Percentiles rank a stretch among this genome's conserved stretches.
These are phyloP conservation scores for Struthidea cinerea DNA, from an alignment of 2,113 vertebrate genomes.

Conservation along the genomic window DNA sequence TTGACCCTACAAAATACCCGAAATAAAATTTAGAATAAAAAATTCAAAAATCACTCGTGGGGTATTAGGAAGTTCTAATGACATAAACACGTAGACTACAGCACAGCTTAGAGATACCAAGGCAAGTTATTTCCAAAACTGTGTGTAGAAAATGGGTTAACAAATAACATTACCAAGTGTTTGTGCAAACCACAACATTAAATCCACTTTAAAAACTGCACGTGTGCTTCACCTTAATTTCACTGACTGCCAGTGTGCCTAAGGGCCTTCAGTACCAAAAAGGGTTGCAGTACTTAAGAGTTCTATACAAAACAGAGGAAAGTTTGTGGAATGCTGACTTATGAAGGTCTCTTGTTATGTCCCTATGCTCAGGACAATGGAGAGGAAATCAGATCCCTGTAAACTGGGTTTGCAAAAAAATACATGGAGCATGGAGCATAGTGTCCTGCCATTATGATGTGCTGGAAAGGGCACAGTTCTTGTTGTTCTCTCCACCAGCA, in stretches of 20 bases:
- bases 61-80: not conserved
- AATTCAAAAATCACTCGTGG: not conserved
- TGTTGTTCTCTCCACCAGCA: not conserved
- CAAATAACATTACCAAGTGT: not conserved
- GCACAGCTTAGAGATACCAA: not conserved
- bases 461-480: not conserved
- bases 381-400: not conserved
- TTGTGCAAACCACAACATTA: not conserved
- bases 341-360: not conserved
- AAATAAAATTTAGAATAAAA: not conserved
- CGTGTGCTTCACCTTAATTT: not conserved
- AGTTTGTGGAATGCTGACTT: not conserved
- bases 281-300: not conserved
- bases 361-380: not conserved
- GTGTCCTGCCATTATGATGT: not conserved
- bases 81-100: not conserved
- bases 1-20: fast-evolving
- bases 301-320: not conserved
- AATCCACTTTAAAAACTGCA: not conserved
- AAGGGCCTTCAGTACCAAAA: not conserved
- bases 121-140: not conserved
- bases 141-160: not conserved
- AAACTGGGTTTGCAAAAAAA: not conserved
- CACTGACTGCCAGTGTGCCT: not conserved
- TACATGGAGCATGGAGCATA: fast-evolving